Base-by-base conservation (phyloP, 1,140 invertebrate genomes). In the Drosophila asahinai region DNA sequence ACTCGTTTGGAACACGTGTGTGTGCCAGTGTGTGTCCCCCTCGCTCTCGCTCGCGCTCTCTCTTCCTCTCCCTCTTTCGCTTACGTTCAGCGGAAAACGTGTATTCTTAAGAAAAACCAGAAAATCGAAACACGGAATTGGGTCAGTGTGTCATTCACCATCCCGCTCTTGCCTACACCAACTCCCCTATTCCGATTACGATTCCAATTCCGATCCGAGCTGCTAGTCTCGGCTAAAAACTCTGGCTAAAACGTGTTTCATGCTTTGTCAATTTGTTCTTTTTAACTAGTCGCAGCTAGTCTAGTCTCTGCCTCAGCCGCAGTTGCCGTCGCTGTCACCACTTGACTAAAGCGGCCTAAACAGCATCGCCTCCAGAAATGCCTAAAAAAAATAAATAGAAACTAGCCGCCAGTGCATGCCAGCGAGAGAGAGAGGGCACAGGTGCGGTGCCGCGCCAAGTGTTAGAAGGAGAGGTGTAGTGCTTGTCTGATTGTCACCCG, bases 71-170 rank as follows among this genome's bases (percentile, higher is more conserved):
- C 2, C 3, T 33, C n/a, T n/a, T 7, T 27, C 19, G 19, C 60
- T 38, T 54, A 40, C 25, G 59, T 73, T 22, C 74, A 84, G 81
- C 81, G 84, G 84, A 89, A 90, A 89, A 89, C 84, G 78, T 89
- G 86, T 89, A 89, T 89, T 89, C 82, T 80, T 89, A 68, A 76
- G 80, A 79, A 92, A 92, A 92, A 92, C 90, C 90, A 90, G 90
- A 92, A 92, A 92, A 92, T 90, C 86, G 84, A 90, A 92, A 86
- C 83, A 78, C 72, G 76, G 86, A 92, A 92, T 92, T 92, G 74
- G 90, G 90, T 92, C 90, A 92, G 68, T 92, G 58, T 92, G 90
- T 90, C 90, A 92, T 74, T 65, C 58, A 57, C 70, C 63, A 67
- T 65, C 54, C 49, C 60, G 61, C 71, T 64, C 75, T 40, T 1